Conservation (phyloP, 2,797 vertebrate genomes). For the Paedocypris micromegethes region DNA sequence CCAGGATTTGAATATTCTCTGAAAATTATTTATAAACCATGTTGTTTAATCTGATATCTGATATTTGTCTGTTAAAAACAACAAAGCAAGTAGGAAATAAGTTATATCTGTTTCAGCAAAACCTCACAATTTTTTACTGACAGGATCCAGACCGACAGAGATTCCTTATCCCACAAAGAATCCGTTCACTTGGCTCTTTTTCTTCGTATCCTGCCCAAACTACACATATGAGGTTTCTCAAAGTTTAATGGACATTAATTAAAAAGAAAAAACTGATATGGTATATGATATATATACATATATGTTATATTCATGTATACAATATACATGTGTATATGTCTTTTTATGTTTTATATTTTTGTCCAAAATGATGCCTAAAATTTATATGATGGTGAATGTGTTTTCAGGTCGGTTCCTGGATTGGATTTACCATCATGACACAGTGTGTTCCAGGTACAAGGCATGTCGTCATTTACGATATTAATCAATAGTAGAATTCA, state of each 20-base stretch:
- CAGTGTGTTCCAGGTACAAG: slow-evolving; percentile 60
- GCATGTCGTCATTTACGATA: background rate
- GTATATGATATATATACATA: background rate
- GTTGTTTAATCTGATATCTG: too few species aligned
- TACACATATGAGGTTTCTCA: slow-evolving; percentile 67
- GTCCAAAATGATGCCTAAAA: too few species aligned
- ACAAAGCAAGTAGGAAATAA: too few species aligned
- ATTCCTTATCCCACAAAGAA: slow-evolving; percentile 70
- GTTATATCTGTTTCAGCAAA: slow-evolving; percentile 8
- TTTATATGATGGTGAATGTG: slow-evolving; percentile 1
- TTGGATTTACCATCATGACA: slow-evolving; percentile 71
- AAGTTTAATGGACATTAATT: slow-evolving; percentile 44
- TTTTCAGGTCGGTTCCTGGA: slow-evolving; percentile 67
- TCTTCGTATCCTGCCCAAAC: slow-evolving; percentile 73
- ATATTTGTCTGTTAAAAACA: too few species aligned
- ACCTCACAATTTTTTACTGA: background rate
- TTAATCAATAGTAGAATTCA: background rate
- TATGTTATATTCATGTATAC: background rate
- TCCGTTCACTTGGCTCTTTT: slow-evolving; percentile 69
- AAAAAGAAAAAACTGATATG: too few species aligned
- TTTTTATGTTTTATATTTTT: background rate
- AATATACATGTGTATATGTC: background rate
- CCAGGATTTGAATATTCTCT: too few species aligned
- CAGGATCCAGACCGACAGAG: slow-evolving; percentile 63
- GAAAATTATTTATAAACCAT: too few species aligned